Conservation (phyloP, 2,888 invertebrate genomes). For the Pyrocoelia pectoralis region DNA sequence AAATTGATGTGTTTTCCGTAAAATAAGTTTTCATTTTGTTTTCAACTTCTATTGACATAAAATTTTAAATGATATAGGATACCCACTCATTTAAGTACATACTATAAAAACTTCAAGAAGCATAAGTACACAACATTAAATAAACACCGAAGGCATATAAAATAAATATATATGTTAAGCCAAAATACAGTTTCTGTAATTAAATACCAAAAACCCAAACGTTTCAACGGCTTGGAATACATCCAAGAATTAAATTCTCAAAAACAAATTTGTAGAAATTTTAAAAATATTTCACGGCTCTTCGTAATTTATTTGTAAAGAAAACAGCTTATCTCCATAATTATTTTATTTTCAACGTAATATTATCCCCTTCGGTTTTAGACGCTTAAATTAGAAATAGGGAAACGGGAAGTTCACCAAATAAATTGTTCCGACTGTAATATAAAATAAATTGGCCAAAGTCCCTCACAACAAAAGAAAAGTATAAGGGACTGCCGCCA, state of each 20-base stretch:
- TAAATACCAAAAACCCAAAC: constrained; percentile 3
- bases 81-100: too few relatives aligned
- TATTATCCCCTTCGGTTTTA: not conserved
- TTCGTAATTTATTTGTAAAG: not conserved
- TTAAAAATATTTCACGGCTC: not conserved
- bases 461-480: constrained; percentile 5
- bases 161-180: not conserved
- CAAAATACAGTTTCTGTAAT: not conserved
- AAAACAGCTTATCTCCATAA: not conserved
- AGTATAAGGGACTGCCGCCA: not conserved
- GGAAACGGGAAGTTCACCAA: not conserved
- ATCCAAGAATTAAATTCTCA: constrained; percentile 5
- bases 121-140: too few relatives aligned
- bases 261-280: not conserved
- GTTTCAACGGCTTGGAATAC: not conserved
- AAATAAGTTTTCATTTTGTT: too few relatives aligned
- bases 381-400: not conserved
- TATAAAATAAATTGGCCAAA: constrained; percentile 12
- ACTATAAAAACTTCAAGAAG: too few relatives aligned
- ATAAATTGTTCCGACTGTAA: constrained; percentile 2
- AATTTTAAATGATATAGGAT: too few relatives aligned
- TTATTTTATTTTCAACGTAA: not conserved
- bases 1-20: too few relatives aligned
- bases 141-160: not conserved
- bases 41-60: too few relatives aligned